Conservation (phyloP, 1,140 invertebrate species). For the Pararge aegeria region DNA sequence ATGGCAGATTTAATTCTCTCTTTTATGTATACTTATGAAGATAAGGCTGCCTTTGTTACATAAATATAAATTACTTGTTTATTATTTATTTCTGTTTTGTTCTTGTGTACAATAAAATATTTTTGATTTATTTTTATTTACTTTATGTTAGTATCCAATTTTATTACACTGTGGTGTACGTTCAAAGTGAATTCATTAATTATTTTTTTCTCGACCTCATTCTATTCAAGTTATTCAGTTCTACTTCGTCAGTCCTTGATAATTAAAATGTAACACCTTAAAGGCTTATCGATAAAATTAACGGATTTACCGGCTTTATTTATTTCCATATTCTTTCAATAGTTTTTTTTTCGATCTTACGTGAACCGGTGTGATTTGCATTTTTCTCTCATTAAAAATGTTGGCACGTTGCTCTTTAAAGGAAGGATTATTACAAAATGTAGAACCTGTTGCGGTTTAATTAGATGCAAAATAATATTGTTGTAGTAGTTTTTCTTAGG, state of each 20-base stretch:
- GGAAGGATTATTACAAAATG: slow-evolving; percentile 30
- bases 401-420: slow-evolving; percentile 13
- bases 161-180: too few relatives aligned
- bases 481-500: too few relatives aligned
- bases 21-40: too few relatives aligned
- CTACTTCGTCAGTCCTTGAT: neutral
- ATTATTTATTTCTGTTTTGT: too few relatives aligned
- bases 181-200: neutral
- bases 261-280: slow-evolving; percentile 3
- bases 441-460: slow-evolving; percentile 23
- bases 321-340: slow-evolving; percentile 17
- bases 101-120: too few relatives aligned
- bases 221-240: neutral
- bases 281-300: slow-evolving; percentile 12
- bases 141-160: too few relatives aligned
- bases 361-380: slow-evolving; percentile 15
- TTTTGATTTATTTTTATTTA: too few relatives aligned
- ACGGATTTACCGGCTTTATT: slow-evolving; percentile 14
- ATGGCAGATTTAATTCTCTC: too few relatives aligned
- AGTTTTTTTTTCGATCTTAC: slow-evolving; percentile 17
- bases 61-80: too few relatives aligned
- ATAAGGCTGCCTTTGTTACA: too few relatives aligned
- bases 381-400: slow-evolving; percentile 29
- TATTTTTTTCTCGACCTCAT: neutral
- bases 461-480: too few relatives aligned